Base-by-base conservation (phyloP, 2,888 invertebrate species). In the Harpalus rufipes region DNA sequence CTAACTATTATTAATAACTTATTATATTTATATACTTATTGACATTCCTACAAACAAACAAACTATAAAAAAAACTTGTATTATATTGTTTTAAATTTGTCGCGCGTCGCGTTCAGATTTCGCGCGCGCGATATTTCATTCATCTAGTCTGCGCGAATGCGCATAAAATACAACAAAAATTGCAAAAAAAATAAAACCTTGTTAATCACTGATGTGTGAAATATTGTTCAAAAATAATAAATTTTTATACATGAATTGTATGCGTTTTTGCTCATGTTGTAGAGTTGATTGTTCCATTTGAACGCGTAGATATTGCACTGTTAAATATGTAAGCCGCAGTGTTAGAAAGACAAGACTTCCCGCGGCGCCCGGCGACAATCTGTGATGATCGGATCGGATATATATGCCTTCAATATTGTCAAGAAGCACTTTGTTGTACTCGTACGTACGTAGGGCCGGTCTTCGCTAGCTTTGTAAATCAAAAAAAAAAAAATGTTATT, bases 341-440 rank as follows among this genome's bases (percentile, higher is more conserved):
- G 89, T 90, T 90, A 74, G 82, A 72, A 83, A 83, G 81, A 72
- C 41, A 78, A 65, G 85, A 80, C 76, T 85, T 79, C 68, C 78
- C 80, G 61, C n/a, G 80, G 21, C 61, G 51, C 76, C 14, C 61
- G 6, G 61, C 72, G 44, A 51, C 91, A 91, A 91, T 91, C 92
- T 92, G 92, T 92, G 92, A 92, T 92, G 90, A 90, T 90, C 90
- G 91, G 90, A 91, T 91, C 25, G 25, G 5, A 32, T 32, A 32
- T 6, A 32, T 32, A 32, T 91, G 91, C 91, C 91, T 91, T 58
- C 56, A 51, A 18, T 41, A 21, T 21, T 58, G 7, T 7, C 25
- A 32, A 6, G 32, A 32, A 32, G 32, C 32, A 32, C 32, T 32
- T 32, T 32, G 6, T 32, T 32, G 32, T 32, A 32, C 5, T 32